phyloP scores from a whole-genome alignment of 2,888 invertebrate species.

The Acronicta leporina region DNA sequence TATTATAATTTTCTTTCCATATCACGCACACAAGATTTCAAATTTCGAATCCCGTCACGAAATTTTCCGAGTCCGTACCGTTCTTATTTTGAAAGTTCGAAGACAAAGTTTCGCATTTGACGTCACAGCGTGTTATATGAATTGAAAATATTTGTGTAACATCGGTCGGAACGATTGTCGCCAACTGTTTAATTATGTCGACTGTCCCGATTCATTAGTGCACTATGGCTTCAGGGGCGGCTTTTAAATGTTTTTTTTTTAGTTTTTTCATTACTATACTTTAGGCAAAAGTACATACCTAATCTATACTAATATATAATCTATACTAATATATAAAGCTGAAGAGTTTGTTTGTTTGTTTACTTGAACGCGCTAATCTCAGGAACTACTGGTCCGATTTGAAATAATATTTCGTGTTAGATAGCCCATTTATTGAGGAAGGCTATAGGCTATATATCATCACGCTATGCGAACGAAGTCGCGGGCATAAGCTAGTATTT shows the following conservation, averaged over 20 bases:
- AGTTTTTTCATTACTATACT: constrained; percentile 6
- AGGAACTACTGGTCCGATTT: too few relatives aligned
- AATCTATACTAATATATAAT: too few relatives aligned
- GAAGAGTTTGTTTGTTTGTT: too few relatives aligned
- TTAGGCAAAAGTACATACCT: background rate
- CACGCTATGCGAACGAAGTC: too few relatives aligned
- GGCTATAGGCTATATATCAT: too few relatives aligned
- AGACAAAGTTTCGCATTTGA: constrained; percentile 20
- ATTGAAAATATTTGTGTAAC: constrained; percentile 73
- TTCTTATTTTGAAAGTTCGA: constrained; percentile 10
- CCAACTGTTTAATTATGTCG: constrained; percentile 87
- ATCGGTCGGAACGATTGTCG: constrained; percentile 75
- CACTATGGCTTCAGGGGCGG: constrained; percentile 79
- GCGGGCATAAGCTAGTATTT: too few relatives aligned
- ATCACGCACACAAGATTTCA: background rate
- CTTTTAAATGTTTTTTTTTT: constrained; percentile 44
- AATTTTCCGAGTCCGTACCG: background rate
- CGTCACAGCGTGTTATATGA: constrained; percentile 59
- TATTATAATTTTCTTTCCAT: background rate
- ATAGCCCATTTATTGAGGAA: too few relatives aligned
- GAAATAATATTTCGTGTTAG: too few relatives aligned
- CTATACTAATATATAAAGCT: too few relatives aligned
- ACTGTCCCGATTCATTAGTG: constrained; percentile 87
- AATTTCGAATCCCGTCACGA: background rate
- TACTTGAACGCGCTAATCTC: too few relatives aligned